Evolutionary conservation across 2,888 invertebrate species (phyloP).

Genomic region (Sturmia bella): DNA sequence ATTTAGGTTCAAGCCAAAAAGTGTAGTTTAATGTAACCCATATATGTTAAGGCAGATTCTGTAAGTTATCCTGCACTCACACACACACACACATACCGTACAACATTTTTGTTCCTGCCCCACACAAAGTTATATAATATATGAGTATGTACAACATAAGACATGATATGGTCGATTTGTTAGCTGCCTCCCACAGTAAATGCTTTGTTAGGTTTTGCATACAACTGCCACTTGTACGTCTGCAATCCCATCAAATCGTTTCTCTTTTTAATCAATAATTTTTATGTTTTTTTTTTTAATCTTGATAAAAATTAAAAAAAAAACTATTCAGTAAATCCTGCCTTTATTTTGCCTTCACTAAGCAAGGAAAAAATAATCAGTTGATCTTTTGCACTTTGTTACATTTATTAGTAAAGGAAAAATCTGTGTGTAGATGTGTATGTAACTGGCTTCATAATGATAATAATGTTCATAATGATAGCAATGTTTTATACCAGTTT

Average conservation of each 20-base stretch:
- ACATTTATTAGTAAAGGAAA: neutral
- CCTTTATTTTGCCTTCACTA: slow-evolving; percentile 8
- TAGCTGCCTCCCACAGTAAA: slow-evolving; percentile 41
- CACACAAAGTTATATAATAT: neutral
- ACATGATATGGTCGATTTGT: slow-evolving; percentile 52
- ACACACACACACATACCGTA: neutral
- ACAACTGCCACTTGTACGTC: neutral
- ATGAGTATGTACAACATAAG: too few relatives aligned
- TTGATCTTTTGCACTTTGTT: slow-evolving; percentile 49
- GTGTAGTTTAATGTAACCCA: slow-evolving; percentile 36
- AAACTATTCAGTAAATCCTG: slow-evolving; percentile 36
- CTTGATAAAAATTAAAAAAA: slow-evolving; percentile 42
- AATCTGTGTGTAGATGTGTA: neutral
- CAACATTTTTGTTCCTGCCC: neutral
- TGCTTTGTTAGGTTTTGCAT: slow-evolving; percentile 36
- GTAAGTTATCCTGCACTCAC: slow-evolving; percentile 26
- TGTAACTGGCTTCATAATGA: slow-evolving; percentile 52
- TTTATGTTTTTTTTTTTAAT: slow-evolving; percentile 23
- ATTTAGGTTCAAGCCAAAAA: slow-evolving; percentile 48
- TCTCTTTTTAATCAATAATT: neutral
- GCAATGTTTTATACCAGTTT: slow-evolving; percentile 24
- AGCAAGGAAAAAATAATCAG: neutral
- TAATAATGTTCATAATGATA: slow-evolving; percentile 59
- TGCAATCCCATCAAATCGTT: neutral
- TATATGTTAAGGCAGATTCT: slow-evolving; percentile 54